Evolutionary conservation across 2,797 vertebrate genomes (phyloP).

Genomic region (Pteronotus mesoamericanus): DNA sequence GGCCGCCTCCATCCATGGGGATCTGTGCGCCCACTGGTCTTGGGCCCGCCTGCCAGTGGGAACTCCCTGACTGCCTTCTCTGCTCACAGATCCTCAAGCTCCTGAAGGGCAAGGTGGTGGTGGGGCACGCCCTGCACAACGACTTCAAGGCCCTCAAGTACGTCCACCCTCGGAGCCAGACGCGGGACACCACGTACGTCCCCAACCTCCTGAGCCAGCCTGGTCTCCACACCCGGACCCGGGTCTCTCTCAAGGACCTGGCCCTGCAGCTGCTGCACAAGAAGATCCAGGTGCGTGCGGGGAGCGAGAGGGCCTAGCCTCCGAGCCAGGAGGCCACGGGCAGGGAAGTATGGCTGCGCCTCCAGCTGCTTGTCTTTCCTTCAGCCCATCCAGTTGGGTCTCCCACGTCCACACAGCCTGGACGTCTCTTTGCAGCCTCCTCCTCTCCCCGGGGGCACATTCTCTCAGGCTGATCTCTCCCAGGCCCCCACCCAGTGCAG

Average conservation of each 20-base stretch:
- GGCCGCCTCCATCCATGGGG: background rate
- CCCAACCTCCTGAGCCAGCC: slow-evolving; percentile 81
- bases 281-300: slow-evolving; percentile 89
- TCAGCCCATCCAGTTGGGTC: background rate
- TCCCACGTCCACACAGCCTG: rapidly evolving
- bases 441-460: rapidly evolving
- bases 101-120: slow-evolving; percentile 91
- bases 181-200: slow-evolving; percentile 88
- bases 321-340: too few species aligned
- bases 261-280: slow-evolving; percentile 86
- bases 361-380: background rate
- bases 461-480: too few species aligned
- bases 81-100: slow-evolving; percentile 86
- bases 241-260: slow-evolving; percentile 88
- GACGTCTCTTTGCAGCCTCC: background rate
- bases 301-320: rapidly evolving
- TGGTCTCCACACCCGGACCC: slow-evolving; percentile 64
- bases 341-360: background rate
- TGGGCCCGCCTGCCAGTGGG: background rate
- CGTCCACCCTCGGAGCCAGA: slow-evolving; percentile 85
- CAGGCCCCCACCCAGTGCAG: background rate
- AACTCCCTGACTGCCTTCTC: background rate
- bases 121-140: slow-evolving; percentile 92
- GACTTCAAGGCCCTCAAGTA: slow-evolving; percentile 91
- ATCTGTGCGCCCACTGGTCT: background rate